phyloP scores from a whole-genome alignment of 2,888 invertebrate species.

The Sarcophaga variegata region DNA sequence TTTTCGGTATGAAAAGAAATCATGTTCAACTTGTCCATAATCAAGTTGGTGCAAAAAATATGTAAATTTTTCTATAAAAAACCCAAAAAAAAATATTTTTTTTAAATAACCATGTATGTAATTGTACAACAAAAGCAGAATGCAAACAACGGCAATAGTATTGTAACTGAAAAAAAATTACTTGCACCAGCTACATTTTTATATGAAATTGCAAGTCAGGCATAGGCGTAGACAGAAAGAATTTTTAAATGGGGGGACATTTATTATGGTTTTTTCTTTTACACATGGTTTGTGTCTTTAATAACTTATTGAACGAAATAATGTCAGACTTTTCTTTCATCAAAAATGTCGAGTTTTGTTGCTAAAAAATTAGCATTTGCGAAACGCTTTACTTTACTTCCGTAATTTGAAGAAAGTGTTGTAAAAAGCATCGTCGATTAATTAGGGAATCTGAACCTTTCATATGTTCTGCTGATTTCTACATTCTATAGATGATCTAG shows the following conservation, averaged over 20 bases:
- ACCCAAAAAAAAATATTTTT: background rate
- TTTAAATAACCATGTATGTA: conserved; percentile 50
- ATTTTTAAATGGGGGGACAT: background rate
- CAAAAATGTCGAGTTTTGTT: no score
- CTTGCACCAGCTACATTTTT: conserved; percentile 37
- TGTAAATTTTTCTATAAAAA: conserved; percentile 31
- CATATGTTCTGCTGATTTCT: no score
- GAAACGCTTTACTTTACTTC: no score
- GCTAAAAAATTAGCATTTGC: no score
- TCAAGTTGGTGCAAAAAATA: conserved; percentile 44
- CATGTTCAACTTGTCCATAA: conserved; percentile 43
- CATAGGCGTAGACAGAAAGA: background rate
- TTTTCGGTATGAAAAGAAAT: conserved; percentile 25
- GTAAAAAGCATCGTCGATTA: no score
- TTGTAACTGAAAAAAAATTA: conserved; percentile 18
- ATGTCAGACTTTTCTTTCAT: no score
- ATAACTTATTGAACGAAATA: no score
- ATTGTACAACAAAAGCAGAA: conserved; percentile 31
- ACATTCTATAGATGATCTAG: no score
- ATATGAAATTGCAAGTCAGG: background rate
- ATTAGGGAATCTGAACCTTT: no score
- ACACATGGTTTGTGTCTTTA: no score
- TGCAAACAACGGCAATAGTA: background rate
- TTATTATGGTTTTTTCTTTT: background rate
- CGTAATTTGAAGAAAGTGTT: no score